Conservation (phyloP, 2,113 vertebrate genomes). For the Pipa parva region DNA sequence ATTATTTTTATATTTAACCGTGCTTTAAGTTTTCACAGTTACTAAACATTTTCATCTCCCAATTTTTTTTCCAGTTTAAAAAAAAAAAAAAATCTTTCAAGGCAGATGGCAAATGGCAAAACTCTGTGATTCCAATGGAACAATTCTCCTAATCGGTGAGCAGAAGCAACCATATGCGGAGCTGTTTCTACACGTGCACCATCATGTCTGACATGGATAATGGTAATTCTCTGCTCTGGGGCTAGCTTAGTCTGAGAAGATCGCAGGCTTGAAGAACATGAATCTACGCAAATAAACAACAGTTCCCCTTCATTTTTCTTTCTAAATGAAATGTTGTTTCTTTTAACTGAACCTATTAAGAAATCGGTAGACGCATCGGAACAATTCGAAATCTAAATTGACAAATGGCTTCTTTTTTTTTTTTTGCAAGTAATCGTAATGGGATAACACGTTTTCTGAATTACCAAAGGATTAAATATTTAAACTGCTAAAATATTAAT, state of each 20-base stretch:
- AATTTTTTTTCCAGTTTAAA: not conserved
- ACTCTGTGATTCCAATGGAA: not conserved
- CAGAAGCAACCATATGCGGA: not conserved
- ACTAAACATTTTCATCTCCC: not conserved
- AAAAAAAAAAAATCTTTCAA: not conserved
- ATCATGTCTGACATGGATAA: not conserved
- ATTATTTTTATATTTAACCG: not conserved
- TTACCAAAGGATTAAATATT: conserved; percentile 33
- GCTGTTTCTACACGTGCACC: conserved; percentile 1
- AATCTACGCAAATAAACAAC: not conserved
- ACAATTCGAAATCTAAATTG: not conserved
- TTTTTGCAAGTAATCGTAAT: conserved; percentile 23
- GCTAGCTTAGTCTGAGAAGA: not conserved
- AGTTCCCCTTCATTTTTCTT: not conserved
- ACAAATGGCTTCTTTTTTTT: not conserved
- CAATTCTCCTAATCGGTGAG: conserved; percentile 9
- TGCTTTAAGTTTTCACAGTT: not conserved
- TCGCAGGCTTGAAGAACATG: not conserved
- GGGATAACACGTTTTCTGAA: conserved; percentile 22
- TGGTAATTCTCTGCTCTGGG: conserved; percentile 6
- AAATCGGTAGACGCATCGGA: not conserved
- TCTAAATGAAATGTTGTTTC: not conserved
- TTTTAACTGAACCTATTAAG: not conserved
- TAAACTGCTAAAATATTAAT: conserved; percentile 25
- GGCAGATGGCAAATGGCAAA: conserved; percentile 17